phyloP scores from a whole-genome alignment of 2,888 invertebrate genomes.

The Thymelicus lineola region DNA sequence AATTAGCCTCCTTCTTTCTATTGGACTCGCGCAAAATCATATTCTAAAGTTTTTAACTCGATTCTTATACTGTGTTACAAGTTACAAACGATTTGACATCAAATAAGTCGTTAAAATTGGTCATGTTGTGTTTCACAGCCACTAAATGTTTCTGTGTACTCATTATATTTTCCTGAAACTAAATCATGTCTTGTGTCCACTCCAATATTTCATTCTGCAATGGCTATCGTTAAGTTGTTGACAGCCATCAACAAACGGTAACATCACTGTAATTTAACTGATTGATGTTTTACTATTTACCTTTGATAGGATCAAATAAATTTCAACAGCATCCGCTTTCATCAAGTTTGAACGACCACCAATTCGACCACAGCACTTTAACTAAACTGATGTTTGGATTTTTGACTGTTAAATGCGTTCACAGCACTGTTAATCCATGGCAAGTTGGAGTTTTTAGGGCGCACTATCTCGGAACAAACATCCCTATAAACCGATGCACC shows the following conservation, averaged over 20 bases:
- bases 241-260: constrained; percentile 58
- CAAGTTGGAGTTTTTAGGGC: constrained; percentile 61
- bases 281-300: constrained; percentile 68
- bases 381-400: constrained; percentile 46
- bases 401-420: constrained; percentile 44
- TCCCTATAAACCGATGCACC: constrained; percentile 66
- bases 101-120: constrained; percentile 42
- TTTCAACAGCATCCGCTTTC: constrained; percentile 71
- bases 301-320: constrained; percentile 74
- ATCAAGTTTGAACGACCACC: constrained; percentile 59
- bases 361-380: constrained; percentile 63
- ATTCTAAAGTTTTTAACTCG: constrained; percentile 15
- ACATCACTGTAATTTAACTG: constrained; percentile 65
- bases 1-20: constrained; percentile 27
- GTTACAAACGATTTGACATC: constrained; percentile 4
- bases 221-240: constrained; percentile 69
- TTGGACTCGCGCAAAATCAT: constrained; percentile 9
- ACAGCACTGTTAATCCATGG: constrained; percentile 71
- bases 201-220: constrained; percentile 60
- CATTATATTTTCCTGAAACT: constrained; percentile 67
- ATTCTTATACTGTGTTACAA: not conserved
- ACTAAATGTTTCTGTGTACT: constrained; percentile 55
- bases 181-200: constrained; percentile 74
- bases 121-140: constrained; percentile 55
- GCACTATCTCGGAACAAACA: constrained; percentile 79